These are phyloP conservation scores for Helicoverpa armigera DNA, from an alignment of 1,140 invertebrate genomes.

Conservation along the genomic window DNA sequence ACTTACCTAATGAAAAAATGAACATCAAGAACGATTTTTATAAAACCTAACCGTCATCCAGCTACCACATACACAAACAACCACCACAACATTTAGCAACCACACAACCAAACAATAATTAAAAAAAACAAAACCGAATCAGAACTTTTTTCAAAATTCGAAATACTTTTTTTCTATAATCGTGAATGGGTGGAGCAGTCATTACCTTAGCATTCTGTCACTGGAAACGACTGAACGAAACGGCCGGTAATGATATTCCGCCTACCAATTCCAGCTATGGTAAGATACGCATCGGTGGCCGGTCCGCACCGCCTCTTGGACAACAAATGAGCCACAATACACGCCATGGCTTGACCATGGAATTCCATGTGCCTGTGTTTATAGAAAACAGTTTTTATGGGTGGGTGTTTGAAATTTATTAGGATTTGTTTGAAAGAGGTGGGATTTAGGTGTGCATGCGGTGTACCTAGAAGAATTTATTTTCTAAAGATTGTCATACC, in stretches of 20 bases:
- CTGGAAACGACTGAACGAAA: conserved; percentile 60
- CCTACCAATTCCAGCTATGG: conserved; percentile 80
- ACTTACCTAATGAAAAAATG: too few species aligned
- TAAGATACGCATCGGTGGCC: conserved; percentile 81
- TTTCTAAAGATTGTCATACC: too few species aligned
- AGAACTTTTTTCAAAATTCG: conserved; percentile 20
- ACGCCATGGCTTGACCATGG: conserved; percentile 10
- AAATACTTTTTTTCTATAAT: conserved; percentile 61
- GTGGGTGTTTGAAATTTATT: neutral
- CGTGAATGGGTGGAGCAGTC: conserved; percentile 67
- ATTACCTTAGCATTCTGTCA: conserved; percentile 72
- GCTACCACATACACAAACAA: too few species aligned
- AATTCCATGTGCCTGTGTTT: conserved; percentile 41
- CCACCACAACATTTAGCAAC: conserved; percentile 12
- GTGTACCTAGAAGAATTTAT: too few species aligned
- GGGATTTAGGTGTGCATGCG: too few species aligned
- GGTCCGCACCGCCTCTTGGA: conserved; percentile 65
- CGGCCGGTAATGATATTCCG: conserved; percentile 78
- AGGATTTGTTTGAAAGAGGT: neutral
- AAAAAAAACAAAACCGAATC: conserved; percentile 6
- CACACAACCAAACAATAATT: conserved; percentile 1
- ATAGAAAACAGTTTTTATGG: conserved; percentile 15
- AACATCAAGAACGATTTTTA: too few species aligned
- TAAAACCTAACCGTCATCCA: too few species aligned
- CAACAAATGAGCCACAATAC: conserved; percentile 64